phyloP scores from a whole-genome alignment of 2,888 invertebrate genomes.

The Eupsilia transversa region DNA sequence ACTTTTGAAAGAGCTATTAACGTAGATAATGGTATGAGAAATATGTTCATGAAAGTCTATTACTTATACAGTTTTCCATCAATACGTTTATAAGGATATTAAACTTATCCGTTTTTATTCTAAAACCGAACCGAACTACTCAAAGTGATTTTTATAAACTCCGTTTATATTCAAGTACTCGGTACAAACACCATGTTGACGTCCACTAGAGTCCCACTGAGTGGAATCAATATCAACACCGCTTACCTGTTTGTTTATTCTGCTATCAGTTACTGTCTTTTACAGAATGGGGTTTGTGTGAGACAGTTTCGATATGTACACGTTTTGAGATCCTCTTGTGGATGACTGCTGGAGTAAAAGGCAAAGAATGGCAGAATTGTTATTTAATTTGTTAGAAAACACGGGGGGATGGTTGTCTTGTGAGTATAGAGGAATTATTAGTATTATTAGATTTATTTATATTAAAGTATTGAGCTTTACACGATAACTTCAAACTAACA shows the following conservation, averaged over 20 bases:
- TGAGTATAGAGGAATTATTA: no score
- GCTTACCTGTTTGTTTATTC: constrained; percentile 50
- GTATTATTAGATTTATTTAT: no score
- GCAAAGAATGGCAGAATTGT: not conserved
- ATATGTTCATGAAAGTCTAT: not conserved
- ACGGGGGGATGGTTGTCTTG: no score
- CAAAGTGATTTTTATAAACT: not conserved
- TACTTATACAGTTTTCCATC: not conserved
- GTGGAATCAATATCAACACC: constrained; percentile 49
- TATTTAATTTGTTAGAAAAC: not conserved
- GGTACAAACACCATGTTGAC: constrained; percentile 33
- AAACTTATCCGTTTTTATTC: not conserved
- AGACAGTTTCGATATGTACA: constrained; percentile 34
- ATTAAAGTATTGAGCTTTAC: not conserved
- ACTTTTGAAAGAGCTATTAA: not conserved
- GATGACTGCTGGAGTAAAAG: not conserved
- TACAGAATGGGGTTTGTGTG: constrained; percentile 37
- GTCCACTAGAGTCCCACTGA: constrained; percentile 17
- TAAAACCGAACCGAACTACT: not conserved
- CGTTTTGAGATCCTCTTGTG: not conserved
- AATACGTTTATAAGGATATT: not conserved
- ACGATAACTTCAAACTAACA: not conserved
- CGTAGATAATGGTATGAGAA: not conserved
- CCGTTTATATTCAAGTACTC: constrained; percentile 20
- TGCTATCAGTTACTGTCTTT: constrained; percentile 40